Conservation (phyloP, 1,140 invertebrate genomes). For the Temnothorax nylanderi region DNA sequence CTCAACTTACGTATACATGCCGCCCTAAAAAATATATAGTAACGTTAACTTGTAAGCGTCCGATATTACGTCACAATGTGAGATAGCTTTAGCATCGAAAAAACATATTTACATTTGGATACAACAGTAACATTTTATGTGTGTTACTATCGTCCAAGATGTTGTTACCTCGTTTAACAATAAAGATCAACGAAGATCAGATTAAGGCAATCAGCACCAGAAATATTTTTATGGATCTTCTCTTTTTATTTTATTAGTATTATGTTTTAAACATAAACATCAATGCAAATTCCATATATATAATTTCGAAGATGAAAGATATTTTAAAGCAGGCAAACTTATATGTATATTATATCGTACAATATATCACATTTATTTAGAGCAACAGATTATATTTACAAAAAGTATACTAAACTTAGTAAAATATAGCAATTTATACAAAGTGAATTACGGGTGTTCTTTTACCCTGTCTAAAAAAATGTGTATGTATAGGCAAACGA, state of each 20-base stretch:
- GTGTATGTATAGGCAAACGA: background rate
- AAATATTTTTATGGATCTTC: background rate
- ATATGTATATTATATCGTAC: background rate
- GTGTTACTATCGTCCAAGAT: background rate
- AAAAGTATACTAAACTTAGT: slow-evolving; percentile 10
- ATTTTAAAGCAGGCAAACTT: background rate
- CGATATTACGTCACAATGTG: background rate
- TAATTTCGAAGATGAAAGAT: slow-evolving; percentile 1
- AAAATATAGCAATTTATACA: background rate
- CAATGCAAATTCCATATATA: background rate
- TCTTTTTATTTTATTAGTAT: slow-evolving; percentile 11
- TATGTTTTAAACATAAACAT: background rate
- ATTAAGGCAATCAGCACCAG: background rate
- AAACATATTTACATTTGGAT: background rate
- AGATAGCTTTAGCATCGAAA: background rate
- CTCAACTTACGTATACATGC: slow-evolving; percentile 88
- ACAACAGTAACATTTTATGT: slow-evolving; percentile 3
- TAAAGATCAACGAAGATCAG: slow-evolving; percentile 1
- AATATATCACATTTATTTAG: background rate
- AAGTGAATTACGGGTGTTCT: slow-evolving; percentile 22
- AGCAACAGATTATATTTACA: background rate
- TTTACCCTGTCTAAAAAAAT: slow-evolving; percentile 25
- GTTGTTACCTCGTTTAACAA: slow-evolving; percentile 16
- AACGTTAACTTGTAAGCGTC: slow-evolving; percentile 26
- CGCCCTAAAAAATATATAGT: slow-evolving; percentile 83